Conservation (phyloP, 2,888 invertebrate species). For the Drosophila kambysellisi region DNA sequence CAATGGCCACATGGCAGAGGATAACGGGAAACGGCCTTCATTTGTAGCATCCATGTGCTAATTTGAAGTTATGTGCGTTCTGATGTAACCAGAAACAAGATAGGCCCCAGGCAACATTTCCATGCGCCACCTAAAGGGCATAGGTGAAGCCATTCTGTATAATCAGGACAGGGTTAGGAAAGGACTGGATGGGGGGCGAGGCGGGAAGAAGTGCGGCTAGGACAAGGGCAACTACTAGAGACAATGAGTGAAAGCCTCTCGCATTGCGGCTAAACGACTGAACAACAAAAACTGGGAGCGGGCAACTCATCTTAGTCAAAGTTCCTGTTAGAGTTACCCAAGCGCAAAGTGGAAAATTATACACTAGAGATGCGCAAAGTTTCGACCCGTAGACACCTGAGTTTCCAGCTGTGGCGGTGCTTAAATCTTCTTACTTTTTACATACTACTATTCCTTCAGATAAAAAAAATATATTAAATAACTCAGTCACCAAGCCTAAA, state of each 20-base stretch:
- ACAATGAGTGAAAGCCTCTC: conserved; percentile 39
- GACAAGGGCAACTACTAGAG: conserved; percentile 30
- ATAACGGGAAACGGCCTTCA: conserved; percentile 32
- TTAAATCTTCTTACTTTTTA: not conserved
- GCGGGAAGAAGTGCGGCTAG: not conserved
- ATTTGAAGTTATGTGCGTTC: conserved; percentile 74
- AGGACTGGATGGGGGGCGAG: not conserved
- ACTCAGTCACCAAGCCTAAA: not conserved
- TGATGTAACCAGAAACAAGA: conserved; percentile 63
- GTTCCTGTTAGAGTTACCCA: conserved; percentile 44
- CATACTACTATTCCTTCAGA: too few species aligned
- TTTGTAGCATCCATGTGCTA: conserved; percentile 46
- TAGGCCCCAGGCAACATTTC: conserved; percentile 18
- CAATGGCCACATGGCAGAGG: conserved; percentile 6
- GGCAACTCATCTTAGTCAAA: conserved; percentile 7
- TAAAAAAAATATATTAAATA: too few species aligned
- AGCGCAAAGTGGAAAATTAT: conserved; percentile 9
- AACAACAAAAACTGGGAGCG: conserved; percentile 9
- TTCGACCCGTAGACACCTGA: not conserved
- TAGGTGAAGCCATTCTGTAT: conserved; percentile 27
- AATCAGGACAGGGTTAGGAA: not conserved
- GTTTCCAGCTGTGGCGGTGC: not conserved
- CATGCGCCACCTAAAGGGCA: conserved; percentile 43
- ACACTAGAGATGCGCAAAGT: conserved; percentile 9
- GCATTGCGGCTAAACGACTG: conserved; percentile 56